Conservation (phyloP, 2,888 invertebrate species). For the Cerastis leucographa region DNA sequence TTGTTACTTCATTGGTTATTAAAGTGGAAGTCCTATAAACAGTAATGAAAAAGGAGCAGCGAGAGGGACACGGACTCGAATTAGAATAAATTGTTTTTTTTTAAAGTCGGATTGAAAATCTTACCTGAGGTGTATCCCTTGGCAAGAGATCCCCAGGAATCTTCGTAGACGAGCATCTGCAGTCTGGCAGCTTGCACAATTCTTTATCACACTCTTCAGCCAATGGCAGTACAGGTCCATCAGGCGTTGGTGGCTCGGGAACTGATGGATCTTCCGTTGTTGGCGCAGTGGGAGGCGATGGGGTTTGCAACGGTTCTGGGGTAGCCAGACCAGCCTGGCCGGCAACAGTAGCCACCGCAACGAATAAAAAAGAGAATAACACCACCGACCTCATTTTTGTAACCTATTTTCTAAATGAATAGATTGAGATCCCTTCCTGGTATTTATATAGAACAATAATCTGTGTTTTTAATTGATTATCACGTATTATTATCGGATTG, state of each 20-base stretch:
- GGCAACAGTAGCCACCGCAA: constrained; percentile 50
- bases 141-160: constrained; percentile 86
- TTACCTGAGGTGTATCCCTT: constrained; percentile 89
- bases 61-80: neutral
- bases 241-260: neutral
- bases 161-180: constrained; percentile 86
- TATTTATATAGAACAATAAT: constrained; percentile 60
- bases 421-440: neutral
- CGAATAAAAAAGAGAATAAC: constrained; percentile 33
- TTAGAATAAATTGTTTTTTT: too few species aligned
- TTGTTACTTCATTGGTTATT: too few species aligned
- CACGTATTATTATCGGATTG: constrained; percentile 18
- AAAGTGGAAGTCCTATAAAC: neutral
- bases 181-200: constrained; percentile 87
- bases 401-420: constrained; percentile 20
- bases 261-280: neutral
- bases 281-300: neutral
- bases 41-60: neutral
- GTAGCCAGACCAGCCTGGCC: constrained; percentile 11
- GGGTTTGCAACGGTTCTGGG: constrained; percentile 18
- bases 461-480: constrained; percentile 39
- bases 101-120: neutral
- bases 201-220: constrained; percentile 77
- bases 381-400: constrained; percentile 58
- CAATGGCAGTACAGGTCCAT: constrained; percentile 60